Percentiles rank a stretch among this genome's conserved stretches.
phyloP scores from a whole-genome alignment of 2,888 invertebrate genomes.

The Lasioglossum marginatum region DNA sequence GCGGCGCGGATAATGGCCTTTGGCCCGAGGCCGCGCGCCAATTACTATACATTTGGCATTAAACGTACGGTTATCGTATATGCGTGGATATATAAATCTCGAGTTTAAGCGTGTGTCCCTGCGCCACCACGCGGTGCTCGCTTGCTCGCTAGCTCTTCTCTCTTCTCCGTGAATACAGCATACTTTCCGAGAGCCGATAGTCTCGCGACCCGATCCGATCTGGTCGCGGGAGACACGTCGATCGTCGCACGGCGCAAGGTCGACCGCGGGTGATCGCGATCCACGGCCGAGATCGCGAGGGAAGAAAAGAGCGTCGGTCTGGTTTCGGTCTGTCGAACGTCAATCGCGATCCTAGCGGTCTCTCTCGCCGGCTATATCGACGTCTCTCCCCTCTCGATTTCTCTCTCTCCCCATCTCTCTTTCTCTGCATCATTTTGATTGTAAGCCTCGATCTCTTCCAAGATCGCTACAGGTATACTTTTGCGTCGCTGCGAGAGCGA shows the following conservation, averaged over 20 bases:
- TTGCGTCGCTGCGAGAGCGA: slow-evolving; percentile 33
- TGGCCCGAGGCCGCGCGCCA: slow-evolving; percentile 67
- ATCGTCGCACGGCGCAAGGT: slow-evolving; percentile 7
- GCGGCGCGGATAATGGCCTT: slow-evolving; percentile 25
- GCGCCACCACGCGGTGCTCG: slow-evolving; percentile 18
- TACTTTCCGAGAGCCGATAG: neutral
- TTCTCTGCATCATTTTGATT: slow-evolving; percentile 59
- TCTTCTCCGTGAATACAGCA: neutral
- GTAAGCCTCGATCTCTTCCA: slow-evolving; percentile 57
- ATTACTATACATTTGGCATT: slow-evolving; percentile 85
- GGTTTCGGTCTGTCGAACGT: slow-evolving; percentile 14
- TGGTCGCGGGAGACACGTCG: neutral
- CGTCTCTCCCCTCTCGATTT: slow-evolving; percentile 2
- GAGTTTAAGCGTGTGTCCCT: slow-evolving; percentile 36
- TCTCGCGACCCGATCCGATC: slow-evolving; percentile 10
- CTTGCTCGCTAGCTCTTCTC: slow-evolving; percentile 5
- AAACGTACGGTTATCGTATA: slow-evolving; percentile 80
- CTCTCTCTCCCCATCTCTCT: neutral
- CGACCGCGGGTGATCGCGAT: slow-evolving; percentile 28
- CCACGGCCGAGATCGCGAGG: slow-evolving; percentile 6
- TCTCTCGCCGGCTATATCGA: neutral
- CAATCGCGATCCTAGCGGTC: neutral
- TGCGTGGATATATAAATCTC: slow-evolving; percentile 82
- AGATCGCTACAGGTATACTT: slow-evolving; percentile 33
- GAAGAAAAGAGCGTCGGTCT: slow-evolving; percentile 7